Base-by-base conservation (phyloP, 2,797 vertebrate genomes). In the Distichodus sexfasciatus region DNA sequence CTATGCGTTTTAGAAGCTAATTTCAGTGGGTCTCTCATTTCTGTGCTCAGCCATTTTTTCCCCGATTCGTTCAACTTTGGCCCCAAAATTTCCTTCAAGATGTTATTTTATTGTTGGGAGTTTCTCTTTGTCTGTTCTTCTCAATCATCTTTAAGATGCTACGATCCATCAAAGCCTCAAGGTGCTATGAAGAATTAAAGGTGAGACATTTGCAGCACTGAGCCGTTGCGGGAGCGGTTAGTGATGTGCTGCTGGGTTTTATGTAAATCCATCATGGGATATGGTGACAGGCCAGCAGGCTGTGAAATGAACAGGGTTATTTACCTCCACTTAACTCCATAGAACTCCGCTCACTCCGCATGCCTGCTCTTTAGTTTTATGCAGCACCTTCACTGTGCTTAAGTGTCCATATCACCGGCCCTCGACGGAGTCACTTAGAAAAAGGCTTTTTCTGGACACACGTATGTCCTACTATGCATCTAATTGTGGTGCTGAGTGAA, bases 291-390 rank as follows among this genome's bases (percentile, higher is more conserved):
- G 76, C 74, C 81, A 86, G 53, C 76, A 79, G 81, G 72, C 76
- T 86, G 79, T 85, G 83, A 90, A 89, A 90, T 89, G 84, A 83
- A 73, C n/a, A n/a, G 51, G 53, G 46, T 54, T 43, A 66, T 60
- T 70, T 48, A 60, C 54, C 54, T 66, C 24, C 61, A 40, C 66
- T 36, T 60, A 69, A 64, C 38, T 69, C 66, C 54, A 31, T 55
- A 65, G 15, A 36, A 77, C 21, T 58, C 21, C 24, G 67, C 73
- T 81, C 53, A 26, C 55, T 78, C 74, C 75, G 44, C 14, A 26
- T 2, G 28, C 21, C 41, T 41, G 12, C 24, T 61, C 36, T 57
- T 63, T 50, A 19, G 14, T 41, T 50, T 47, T 44, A 21, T 14
- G 12, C 19, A 14, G 9, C 31, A 19, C 38, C 28, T 47, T 36